A percentile compares a stretch with the other conserved stretches of the same genome.
These are phyloP conservation scores for Drepana arcuata DNA, from an alignment of 1,140 invertebrate species.

Conservation along the genomic window DNA sequence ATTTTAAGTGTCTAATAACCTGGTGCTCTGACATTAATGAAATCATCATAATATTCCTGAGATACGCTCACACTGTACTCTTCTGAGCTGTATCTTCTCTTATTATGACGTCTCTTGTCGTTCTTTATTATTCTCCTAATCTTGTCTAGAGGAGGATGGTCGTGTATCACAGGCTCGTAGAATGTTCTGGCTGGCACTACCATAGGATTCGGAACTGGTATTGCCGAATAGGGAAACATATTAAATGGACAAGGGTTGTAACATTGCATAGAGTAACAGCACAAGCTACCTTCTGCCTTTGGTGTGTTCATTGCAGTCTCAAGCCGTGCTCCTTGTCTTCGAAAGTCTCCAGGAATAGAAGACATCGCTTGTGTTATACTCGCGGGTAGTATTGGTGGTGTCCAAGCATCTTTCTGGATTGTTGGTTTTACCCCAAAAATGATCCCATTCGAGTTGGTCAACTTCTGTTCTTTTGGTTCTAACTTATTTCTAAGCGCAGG, in stretches of 20 bases:
- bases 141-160: constrained; percentile 36
- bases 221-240: too few relatives aligned
- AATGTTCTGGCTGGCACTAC: constrained; percentile 28
- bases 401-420: too few relatives aligned
- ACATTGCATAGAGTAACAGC: constrained; percentile 3
- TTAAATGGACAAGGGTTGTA: background rate
- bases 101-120: constrained; percentile 21
- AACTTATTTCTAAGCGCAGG: too few relatives aligned
- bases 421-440: too few relatives aligned
- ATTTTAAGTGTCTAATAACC: too few relatives aligned
- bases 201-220: constrained; percentile 1
- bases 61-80: background rate
- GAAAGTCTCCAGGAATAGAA: too few relatives aligned
- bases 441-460: too few relatives aligned
- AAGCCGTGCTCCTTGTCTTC: too few relatives aligned
- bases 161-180: constrained; percentile 41
- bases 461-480: too few relatives aligned
- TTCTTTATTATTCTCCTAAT: constrained; percentile 26
- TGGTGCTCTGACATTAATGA: background rate
- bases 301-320: too few relatives aligned
- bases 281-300: background rate
- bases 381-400: too few relatives aligned
- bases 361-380: too few relatives aligned
- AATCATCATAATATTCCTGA: constrained; percentile 4
- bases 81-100: background rate